Conservation (phyloP, 2,888 invertebrate species). For the Flexamia atlantica region DNA sequence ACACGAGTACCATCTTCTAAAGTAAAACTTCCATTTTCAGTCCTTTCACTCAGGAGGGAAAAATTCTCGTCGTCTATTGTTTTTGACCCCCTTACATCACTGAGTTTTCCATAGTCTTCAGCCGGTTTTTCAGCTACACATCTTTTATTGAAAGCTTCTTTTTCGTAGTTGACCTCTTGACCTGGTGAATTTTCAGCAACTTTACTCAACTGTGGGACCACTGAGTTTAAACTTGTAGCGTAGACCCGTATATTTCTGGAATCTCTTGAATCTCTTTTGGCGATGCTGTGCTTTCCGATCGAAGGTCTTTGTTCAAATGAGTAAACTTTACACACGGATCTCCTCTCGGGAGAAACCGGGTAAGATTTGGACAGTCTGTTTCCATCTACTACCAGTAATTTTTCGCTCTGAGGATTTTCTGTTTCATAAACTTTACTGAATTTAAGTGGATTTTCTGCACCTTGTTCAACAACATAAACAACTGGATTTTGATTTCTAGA, state of each 20-base stretch:
- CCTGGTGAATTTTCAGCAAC: background rate
- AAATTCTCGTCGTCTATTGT: background rate
- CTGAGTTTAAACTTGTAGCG: background rate
- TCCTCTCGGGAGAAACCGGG: slow-evolving; percentile 6
- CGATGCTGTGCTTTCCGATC: background rate
- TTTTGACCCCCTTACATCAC: background rate
- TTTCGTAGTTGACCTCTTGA: slow-evolving; percentile 10
- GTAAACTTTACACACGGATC: background rate
- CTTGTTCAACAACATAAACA: background rate
- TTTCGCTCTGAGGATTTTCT: slow-evolving; percentile 2
- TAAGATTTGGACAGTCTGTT: slow-evolving; percentile 17
- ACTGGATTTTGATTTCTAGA: background rate
- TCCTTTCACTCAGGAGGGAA: background rate
- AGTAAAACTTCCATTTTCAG: too few relatives aligned
- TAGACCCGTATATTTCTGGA: background rate
- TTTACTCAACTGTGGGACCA: background rate
- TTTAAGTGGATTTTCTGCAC: background rate
- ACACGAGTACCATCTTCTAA: background rate
- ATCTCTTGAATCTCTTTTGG: slow-evolving; percentile 17
- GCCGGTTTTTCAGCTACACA: slow-evolving; percentile 23
- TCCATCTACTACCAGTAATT: background rate
- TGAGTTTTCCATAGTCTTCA: background rate
- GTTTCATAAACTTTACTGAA: background rate
- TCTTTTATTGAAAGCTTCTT: background rate
- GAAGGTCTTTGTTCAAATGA: slow-evolving; percentile 38